phyloP scores from a whole-genome alignment of 2,888 invertebrate species.

The Thalpophila matura region DNA sequence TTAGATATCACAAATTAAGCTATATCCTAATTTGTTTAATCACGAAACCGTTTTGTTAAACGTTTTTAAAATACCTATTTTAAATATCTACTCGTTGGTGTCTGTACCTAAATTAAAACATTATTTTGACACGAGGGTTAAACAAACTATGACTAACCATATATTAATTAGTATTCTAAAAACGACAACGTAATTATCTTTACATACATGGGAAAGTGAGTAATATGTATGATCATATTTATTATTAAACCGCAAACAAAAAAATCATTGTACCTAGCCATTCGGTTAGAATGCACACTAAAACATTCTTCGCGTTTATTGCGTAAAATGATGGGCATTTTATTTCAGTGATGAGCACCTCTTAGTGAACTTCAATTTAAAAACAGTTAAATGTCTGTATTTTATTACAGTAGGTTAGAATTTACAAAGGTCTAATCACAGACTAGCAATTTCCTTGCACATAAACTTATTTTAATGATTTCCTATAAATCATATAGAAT shows the following conservation, averaged over 20 bases:
- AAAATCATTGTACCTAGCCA: slow-evolving; percentile 31
- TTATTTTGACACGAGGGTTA: slow-evolving; percentile 1
- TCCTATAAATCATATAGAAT: slow-evolving; percentile 60
- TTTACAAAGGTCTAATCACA: slow-evolving; percentile 64
- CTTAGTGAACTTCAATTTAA: slow-evolving; percentile 52
- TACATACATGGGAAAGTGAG: slow-evolving; percentile 55
- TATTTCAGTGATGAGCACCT: slow-evolving; percentile 55
- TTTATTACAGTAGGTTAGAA: slow-evolving; percentile 56
- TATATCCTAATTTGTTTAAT: slow-evolving; percentile 51
- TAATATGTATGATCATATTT: slow-evolving; percentile 32
- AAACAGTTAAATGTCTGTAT: slow-evolving; percentile 61
- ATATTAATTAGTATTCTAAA: slow-evolving; percentile 51
- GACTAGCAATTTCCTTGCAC: slow-evolving; percentile 63
- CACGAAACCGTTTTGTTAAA: slow-evolving; percentile 50
- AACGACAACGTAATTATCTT: slow-evolving; percentile 50
- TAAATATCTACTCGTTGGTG: slow-evolving; percentile 9
- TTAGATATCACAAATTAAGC: slow-evolving; percentile 46
- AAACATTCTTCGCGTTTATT: slow-evolving; percentile 40
- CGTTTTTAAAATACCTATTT: slow-evolving; percentile 42
- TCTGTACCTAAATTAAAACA: slow-evolving; percentile 12
- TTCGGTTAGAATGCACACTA: slow-evolving; percentile 26
- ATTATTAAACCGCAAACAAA: slow-evolving; percentile 50
- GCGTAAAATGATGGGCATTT: slow-evolving; percentile 53
- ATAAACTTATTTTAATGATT: slow-evolving; percentile 69
- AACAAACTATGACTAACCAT: slow-evolving; percentile 41